Base-by-base conservation (phyloP, 2,113 vertebrate species). In the Atrichornis clamosus region DNA sequence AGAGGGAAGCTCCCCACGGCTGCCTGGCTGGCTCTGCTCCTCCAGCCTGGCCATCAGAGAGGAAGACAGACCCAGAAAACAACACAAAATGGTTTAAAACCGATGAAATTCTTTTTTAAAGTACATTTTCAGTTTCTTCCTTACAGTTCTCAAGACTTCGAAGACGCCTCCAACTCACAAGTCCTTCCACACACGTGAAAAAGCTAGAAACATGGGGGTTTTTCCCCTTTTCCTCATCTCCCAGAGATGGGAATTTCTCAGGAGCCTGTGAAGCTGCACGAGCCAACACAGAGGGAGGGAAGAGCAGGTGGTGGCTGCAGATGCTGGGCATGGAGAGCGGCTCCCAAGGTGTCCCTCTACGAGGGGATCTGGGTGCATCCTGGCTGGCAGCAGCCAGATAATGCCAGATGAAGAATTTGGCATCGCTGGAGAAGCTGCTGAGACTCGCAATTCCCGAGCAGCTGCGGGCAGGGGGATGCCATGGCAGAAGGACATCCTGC, bases 1-100 rank as follows among this genome's bases (percentile, higher is more conserved):
- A 65, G 12, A 42, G 6, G 10, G 30, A 5, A 63, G 30, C 44
- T 68, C 39, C 65, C 46, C 20, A 13, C 2, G 0, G 52, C 22
- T 52, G 37, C 72, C 52, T 7, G 2, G n/a, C 42, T 10, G 33
- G 49, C 21, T 67, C 63, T 60, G 49, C 35, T 86, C 39, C 22
- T 50, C 59, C 8, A 33, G 44, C 68, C 39, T 10, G 19, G 35
- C 20, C 46, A 24, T 19, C 5, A 11, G 30, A 42, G 47, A 87
- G 47, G 21, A 55, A 55, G 12, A 3, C 2, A 10, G 28, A 70
- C 42, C 12, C 74, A 56, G 27, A 59, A 85, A 89, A 86, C 0
- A 53, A 41, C 1, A 35, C 16, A 32, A 56, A 33, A 0, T 0
- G 0, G 3, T 23, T 87, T 33, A 33, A 91, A 91, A 84, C 22